These are phyloP conservation scores for Kryptopterus vitreolus DNA, from an alignment of 2,797 vertebrate genomes.

Conservation along the genomic window DNA sequence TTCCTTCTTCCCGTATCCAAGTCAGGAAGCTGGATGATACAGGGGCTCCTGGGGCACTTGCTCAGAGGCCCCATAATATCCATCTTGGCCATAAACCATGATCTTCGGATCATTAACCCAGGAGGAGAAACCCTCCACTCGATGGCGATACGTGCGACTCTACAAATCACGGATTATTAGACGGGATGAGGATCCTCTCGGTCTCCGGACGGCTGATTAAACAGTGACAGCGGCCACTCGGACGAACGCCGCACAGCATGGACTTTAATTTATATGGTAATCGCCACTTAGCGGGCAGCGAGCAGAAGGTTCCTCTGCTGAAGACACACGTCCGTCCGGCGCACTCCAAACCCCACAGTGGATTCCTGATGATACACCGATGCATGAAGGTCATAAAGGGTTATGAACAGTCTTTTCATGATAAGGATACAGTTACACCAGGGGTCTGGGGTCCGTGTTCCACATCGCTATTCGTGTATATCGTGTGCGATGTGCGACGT, in stretches of 20 bases:
- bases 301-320: conserved; percentile 34
- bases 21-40: too few species aligned
- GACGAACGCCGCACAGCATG: conserved; percentile 53
- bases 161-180: conserved; percentile 55
- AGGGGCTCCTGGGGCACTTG: too few species aligned
- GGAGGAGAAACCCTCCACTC: conserved; percentile 13
- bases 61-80: too few species aligned
- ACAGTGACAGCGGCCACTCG: conserved; percentile 57
- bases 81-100: too few species aligned
- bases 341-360: too few species aligned
- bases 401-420: not conserved
- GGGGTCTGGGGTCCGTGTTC: too few species aligned
- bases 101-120: too few species aligned
- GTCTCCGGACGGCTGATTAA: conserved; percentile 55
- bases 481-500: too few species aligned
- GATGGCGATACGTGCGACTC: conserved; percentile 35
- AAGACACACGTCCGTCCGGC: conserved; percentile 1
- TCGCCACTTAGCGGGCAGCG: conserved; percentile 55
- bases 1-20: too few species aligned
- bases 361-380: not conserved
- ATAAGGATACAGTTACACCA: too few species aligned
- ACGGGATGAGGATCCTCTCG: conserved; percentile 41
- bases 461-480: too few species aligned
- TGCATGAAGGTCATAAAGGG: not conserved
- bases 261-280: conserved; percentile 68